Conservation (phyloP, 2,797 vertebrate genomes). For the Pampus argenteus region DNA sequence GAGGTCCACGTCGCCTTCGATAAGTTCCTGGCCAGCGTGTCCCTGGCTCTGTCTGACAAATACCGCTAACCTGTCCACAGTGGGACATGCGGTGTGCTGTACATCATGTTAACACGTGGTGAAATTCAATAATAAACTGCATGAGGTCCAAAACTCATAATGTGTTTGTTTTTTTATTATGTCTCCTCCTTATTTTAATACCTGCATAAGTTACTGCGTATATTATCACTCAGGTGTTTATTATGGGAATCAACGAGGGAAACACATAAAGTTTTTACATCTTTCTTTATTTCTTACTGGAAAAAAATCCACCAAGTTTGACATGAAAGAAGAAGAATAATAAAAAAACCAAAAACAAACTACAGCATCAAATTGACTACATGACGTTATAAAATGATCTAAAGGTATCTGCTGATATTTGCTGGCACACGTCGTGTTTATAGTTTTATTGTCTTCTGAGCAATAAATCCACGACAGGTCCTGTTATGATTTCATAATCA, state of each 20-base stretch:
- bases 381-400: background rate
- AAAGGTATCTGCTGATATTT: background rate
- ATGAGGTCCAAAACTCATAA: background rate
- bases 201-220: background rate
- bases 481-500: conserved; percentile 73
- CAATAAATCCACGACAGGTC: conserved; percentile 10
- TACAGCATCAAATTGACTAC: background rate
- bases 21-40: conserved; percentile 85
- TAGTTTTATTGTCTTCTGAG: background rate
- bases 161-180: conserved; percentile 30
- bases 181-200: background rate
- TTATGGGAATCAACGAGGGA: background rate
- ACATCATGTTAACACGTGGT: background rate
- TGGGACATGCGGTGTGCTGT: background rate
- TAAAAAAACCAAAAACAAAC: background rate
- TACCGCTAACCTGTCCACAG: conserved; percentile 82
- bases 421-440: background rate
- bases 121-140: conserved; percentile 51
- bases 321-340: background rate
- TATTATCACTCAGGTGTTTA: too few relatives aligned
- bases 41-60: conserved; percentile 84
- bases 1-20: conserved; percentile 85
- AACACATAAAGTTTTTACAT: conserved; percentile 1
- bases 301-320: conserved; percentile 3
- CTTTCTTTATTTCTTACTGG: conserved; percentile 34